A percentile compares a stretch with the other conserved stretches of the same genome.
Conservation (phyloP, 1,140 invertebrate species). For the Apolygus lucorum region DNA sequence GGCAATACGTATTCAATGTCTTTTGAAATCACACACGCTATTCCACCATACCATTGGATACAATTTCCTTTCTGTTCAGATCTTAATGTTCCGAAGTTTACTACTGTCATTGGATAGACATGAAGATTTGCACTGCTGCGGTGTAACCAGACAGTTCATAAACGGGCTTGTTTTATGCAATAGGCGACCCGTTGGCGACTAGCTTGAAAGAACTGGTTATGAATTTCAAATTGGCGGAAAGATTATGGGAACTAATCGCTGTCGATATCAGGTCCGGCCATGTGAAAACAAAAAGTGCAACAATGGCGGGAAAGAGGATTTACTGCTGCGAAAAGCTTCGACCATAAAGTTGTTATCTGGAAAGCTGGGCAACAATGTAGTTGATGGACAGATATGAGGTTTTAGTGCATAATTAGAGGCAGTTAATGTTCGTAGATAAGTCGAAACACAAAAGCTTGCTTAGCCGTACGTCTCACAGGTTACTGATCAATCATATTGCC, state of each 20-base stretch:
- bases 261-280: background rate
- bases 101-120: background rate
- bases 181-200: background rate
- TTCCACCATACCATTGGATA: too few species aligned
- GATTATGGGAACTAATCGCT: background rate
- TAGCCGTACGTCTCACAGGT: background rate
- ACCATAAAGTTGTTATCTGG: background rate
- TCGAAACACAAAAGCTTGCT: background rate
- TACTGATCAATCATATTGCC: background rate
- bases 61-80: background rate
- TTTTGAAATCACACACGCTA: too few species aligned
- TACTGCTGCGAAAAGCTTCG: background rate
- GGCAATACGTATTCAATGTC: too few species aligned
- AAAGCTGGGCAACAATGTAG: background rate
- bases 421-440: background rate
- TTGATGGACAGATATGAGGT: background rate
- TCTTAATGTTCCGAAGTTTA: background rate
- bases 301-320: background rate
- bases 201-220: background rate
- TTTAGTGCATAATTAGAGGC: background rate
- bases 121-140: background rate
- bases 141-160: background rate
- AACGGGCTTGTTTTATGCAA: background rate
- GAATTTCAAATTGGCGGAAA: too few species aligned
- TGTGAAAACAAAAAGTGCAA: background rate